Evolutionary conservation across 2,888 invertebrate species (phyloP), one percentile per base, ranked within the genome.

Genomic region (Eupithecia abbreviata): DNA sequence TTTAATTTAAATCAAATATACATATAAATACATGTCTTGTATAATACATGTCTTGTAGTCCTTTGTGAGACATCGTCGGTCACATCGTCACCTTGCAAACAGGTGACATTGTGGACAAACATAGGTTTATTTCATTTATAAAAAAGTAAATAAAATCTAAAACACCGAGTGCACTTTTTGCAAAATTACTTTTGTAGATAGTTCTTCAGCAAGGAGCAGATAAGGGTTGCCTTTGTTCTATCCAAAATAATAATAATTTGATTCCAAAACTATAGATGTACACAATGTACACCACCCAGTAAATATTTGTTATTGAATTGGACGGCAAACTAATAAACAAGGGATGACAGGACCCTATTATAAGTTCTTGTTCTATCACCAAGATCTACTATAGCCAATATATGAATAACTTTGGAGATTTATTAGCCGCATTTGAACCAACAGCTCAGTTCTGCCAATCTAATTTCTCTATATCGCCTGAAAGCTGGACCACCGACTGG

Each of bases 261-360:
- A 62, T 73, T 55, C 65, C 76, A 78, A 79, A 80, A 81, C 79
- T 80, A 78, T 82, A 77, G 76, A 62, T 1, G 62, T 55, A 55
- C 51, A 30, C 30, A 30, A 30, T 30, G 30, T 30, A 30, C 2
- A 49, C 49, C 49, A 58, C n/a, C 58, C 58, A 72, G 75, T 70
- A 76, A 79, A 55, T 80, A 78, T 79, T 66, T 77, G 74, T 78
- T 80, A 81, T 80, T 79, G 78, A 79, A 80, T 80, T 80, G 77
- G 79, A 76, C 72, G 62, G 68, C 76, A 73, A 82, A 80, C 80
- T 82, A 81, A 81, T 79, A n/a, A 67, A 45, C 43, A 69, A 67
- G 79, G 78, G 79, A 74, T 79, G 81, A 82, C 82, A 80, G 78
- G 71, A 77, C 75, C 82, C 80, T 80, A 82, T 80, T 82, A 81